Evolutionary conservation across 2,888 invertebrate genomes (phyloP).

Genomic region (Falcaria lacertinaria): DNA sequence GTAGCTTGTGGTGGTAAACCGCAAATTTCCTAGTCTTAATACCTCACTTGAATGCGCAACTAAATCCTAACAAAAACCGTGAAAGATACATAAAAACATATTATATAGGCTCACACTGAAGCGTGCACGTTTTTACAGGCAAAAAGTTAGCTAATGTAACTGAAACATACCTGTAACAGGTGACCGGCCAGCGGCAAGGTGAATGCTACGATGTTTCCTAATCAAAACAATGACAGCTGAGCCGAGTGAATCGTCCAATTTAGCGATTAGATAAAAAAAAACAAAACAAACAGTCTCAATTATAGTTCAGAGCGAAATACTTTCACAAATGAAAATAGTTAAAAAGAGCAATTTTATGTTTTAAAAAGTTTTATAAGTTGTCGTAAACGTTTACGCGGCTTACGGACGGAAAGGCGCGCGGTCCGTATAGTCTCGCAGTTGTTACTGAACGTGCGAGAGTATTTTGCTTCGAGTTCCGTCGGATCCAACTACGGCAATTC

Average conservation of each 20-base stretch:
- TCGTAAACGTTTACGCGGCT: constrained; percentile 66
- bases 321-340: constrained; percentile 22
- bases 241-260: constrained; percentile 38
- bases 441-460: constrained; percentile 49
- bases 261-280: constrained; percentile 24
- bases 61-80: constrained; percentile 14
- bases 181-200: constrained; percentile 48
- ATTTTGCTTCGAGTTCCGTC: constrained; percentile 41
- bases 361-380: constrained; percentile 53
- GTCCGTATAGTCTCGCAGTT: constrained; percentile 52
- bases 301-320: constrained; percentile 30
- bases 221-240: constrained; percentile 63
- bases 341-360: constrained; percentile 12
- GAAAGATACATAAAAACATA: not conserved
- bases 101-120: not conserved
- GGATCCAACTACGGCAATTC: constrained; percentile 21
- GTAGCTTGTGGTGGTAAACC: constrained; percentile 43
- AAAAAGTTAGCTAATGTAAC: not conserved
- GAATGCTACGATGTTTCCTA: constrained; percentile 39
- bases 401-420: constrained; percentile 54
- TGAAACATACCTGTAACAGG: constrained; percentile 57
- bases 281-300: constrained; percentile 16
- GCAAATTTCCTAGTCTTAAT: constrained; percentile 38
- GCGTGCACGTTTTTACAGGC: not conserved
- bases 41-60: constrained; percentile 22